Conservation (phyloP, 1,140 invertebrate species). For the Ptiloglossa arizonensis region DNA sequence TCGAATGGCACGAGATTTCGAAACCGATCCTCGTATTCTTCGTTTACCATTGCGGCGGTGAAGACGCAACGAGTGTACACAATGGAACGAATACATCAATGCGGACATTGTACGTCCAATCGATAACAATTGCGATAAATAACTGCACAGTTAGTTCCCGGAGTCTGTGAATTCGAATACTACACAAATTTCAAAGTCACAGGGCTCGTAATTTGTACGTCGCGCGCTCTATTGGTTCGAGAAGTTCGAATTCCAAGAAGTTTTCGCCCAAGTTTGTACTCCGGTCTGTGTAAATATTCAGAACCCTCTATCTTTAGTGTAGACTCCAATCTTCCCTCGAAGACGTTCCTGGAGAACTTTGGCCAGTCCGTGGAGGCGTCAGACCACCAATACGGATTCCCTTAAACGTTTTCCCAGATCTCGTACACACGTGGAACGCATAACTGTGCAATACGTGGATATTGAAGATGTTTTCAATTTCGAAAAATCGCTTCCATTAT, state of each 20-base stretch:
- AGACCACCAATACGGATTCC: slow-evolving; percentile 2
- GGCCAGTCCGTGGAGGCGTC: background rate
- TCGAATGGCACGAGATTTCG: no score
- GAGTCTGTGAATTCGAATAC: background rate
- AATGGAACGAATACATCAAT: no score
- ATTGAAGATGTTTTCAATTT: no score
- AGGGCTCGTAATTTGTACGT: background rate
- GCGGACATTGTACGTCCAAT: no score
- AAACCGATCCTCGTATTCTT: no score
- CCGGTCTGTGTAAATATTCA: slow-evolving; percentile 5
- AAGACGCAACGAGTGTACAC: no score
- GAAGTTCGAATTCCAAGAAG: background rate
- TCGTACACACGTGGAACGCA: background rate
- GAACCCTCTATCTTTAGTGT: background rate
- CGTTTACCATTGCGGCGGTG: no score
- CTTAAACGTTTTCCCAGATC: background rate
- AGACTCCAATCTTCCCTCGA: background rate
- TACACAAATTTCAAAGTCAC: background rate
- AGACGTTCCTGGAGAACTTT: background rate
- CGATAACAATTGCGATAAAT: background rate
- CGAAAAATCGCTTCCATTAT: no score
- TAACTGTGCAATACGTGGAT: no score
- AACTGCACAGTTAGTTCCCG: background rate
- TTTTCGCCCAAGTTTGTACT: background rate
- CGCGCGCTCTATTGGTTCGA: background rate